phyloP scores from a whole-genome alignment of 2,888 invertebrate genomes.

The Drosophila multiciliata region DNA sequence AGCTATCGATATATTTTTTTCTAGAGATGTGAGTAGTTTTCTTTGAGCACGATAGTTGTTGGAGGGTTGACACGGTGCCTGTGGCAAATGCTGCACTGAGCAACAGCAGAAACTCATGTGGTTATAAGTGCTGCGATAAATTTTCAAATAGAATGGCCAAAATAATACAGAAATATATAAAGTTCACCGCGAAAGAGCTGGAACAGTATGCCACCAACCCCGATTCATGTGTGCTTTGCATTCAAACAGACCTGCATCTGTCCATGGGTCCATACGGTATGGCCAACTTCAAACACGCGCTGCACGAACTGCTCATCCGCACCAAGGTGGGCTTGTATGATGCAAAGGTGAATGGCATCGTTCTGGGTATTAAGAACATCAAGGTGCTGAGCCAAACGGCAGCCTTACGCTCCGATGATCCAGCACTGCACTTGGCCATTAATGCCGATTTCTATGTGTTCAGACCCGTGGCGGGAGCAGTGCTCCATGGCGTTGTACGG shows the following conservation, averaged over 20 bases:
- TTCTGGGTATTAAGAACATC: slow-evolving; percentile 87
- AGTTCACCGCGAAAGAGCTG: slow-evolving; percentile 85
- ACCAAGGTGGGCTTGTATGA: slow-evolving; percentile 86
- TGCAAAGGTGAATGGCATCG: slow-evolving; percentile 86
- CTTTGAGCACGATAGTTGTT: slow-evolving; percentile 3
- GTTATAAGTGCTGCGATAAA: slow-evolving; percentile 10
- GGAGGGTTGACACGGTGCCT: slow-evolving; percentile 29
- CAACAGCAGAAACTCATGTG: slow-evolving; percentile 61
- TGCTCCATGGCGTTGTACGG: slow-evolving; percentile 87
- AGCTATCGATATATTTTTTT: slow-evolving; percentile 15
- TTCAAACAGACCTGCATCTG: slow-evolving; percentile 85
- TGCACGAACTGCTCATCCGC: slow-evolving; percentile 84
- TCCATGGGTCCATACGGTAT: slow-evolving; percentile 86
- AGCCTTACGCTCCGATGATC: slow-evolving; percentile 86
- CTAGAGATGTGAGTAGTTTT: not conserved
- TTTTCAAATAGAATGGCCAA: slow-evolving; percentile 73
- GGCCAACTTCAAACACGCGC: slow-evolving; percentile 85
- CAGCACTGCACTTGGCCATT: slow-evolving; percentile 87
- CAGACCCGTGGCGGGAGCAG: slow-evolving; percentile 86
- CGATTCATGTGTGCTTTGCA: slow-evolving; percentile 86
- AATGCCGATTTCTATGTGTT: slow-evolving; percentile 89
- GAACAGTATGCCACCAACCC: slow-evolving; percentile 85
- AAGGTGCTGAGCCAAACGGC: slow-evolving; percentile 86
- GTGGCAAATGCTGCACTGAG: slow-evolving; percentile 13
- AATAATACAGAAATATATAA: slow-evolving; percentile 81